Conservation (phyloP, 2,797 vertebrate species). For the Mormyrus proboscirostris region DNA sequence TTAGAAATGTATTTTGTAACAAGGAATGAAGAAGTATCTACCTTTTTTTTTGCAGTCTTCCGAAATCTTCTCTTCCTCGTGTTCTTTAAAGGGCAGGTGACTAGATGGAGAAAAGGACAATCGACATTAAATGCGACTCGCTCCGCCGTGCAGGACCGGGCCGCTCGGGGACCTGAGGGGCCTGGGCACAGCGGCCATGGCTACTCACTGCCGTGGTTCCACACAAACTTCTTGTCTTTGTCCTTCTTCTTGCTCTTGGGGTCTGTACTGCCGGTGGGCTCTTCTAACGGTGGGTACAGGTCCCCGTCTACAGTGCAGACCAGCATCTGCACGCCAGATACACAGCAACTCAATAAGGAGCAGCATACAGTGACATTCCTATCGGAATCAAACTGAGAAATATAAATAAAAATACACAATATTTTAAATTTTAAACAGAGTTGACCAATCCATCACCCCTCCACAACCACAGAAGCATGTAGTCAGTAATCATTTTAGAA, state of each 20-base stretch:
- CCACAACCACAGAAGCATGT: background rate
- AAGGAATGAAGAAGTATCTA: slow-evolving; percentile 24
- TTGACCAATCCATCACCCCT: background rate
- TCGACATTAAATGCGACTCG: slow-evolving; percentile 14
- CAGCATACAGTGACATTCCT: background rate
- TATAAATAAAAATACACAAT: background rate
- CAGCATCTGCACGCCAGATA: slow-evolving; percentile 71
- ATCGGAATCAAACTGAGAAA: background rate
- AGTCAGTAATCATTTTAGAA: background rate
- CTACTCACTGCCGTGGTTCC: slow-evolving; percentile 89
- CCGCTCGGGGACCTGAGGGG: no score
- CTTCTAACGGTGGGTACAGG: slow-evolving; percentile 89
- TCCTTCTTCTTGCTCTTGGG: slow-evolving; percentile 94
- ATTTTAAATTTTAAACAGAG: background rate
- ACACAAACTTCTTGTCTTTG: slow-evolving; percentile 94
- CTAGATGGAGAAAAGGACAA: slow-evolving; percentile 52
- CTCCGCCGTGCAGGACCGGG: slow-evolving; percentile 16
- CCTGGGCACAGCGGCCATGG: background rate
- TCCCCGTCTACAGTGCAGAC: slow-evolving; percentile 94
- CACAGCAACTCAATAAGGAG: background rate
- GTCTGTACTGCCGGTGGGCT: slow-evolving; percentile 77
- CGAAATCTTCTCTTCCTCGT: slow-evolving; percentile 86
- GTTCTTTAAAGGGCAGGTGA: slow-evolving; percentile 87
- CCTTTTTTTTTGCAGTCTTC: slow-evolving; percentile 90
- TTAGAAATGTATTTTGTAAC: background rate